Base-by-base conservation (phyloP, 2,888 invertebrate genomes). In the Spisula solida region DNA sequence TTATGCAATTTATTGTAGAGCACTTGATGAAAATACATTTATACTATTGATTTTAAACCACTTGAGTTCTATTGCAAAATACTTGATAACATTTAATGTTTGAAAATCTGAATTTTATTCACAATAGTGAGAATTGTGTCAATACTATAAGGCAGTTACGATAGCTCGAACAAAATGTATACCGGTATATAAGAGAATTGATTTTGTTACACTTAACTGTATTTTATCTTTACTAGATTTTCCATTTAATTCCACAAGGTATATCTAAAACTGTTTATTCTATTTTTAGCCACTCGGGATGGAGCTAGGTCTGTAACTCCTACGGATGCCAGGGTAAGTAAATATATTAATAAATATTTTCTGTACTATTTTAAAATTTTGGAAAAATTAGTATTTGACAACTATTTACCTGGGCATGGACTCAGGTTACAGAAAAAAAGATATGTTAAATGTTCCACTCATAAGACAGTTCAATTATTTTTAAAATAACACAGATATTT, bases 271-370 rank as follows among this genome's bases (percentile, higher is more conserved):
- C 1, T 1, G 2, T 51, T 12, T 60, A n/a, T 60, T 25, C 47
- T 60, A 20, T 34, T 89, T 89, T 29, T 79, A 89, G 89, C 84
- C 47, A 70, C 86, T 8, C 78, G 89, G 75, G 91, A 91, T 29
- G 91, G 91, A 70, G 91, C 86, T 48, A 85, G 88, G 75, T 90
- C 90, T 29, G 79, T 82, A 18, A 91, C 91, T 0, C 91, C 91
- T 29, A 90, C 88, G 41, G 90, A 90, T n/a, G 85, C 88, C 80
- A 84, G 85, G 80, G 90, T 90, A 66, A 86, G 88, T 81, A 29
- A 56, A 10, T 56, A 47, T 47, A 47, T 12, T 47, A n/a, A n/a
- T n/a, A n/a, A n/a, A n/a, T n/a, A n/a, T n/a, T n/a, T n/a, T n/a
- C n/a, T n/a, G n/a, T n/a, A n/a, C n/a, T n/a, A n/a, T n/a, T n/a